A percentile compares a stretch with the other conserved stretches of the same genome.
phyloP scores from a whole-genome alignment of 1,140 invertebrate species.

The Apis cerana region DNA sequence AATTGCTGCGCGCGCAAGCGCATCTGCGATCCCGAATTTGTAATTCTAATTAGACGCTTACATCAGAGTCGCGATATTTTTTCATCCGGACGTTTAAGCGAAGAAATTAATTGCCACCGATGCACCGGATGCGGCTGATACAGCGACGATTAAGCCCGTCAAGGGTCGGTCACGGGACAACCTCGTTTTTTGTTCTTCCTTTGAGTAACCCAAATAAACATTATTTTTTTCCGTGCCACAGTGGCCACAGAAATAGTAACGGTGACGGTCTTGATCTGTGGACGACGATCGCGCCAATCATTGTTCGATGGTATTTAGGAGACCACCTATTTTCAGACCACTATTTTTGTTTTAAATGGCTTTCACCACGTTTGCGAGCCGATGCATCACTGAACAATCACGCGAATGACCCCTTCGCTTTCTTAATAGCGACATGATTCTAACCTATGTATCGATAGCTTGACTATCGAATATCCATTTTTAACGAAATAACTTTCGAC shows the following conservation, averaged over 20 bases:
- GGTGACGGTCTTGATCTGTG: conserved; percentile 31
- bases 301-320: conserved; percentile 60
- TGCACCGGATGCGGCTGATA: conserved; percentile 10
- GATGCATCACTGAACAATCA: conserved; percentile 10
- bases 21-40: background rate
- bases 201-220: conserved; percentile 44
- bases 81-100: background rate
- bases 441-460: background rate
- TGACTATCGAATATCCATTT: background rate
- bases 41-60: conserved; percentile 16
- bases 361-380: conserved; percentile 14
- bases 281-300: conserved; percentile 54
- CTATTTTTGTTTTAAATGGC: conserved; percentile 48
- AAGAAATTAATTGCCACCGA: conserved; percentile 24
- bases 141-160: conserved; percentile 20
- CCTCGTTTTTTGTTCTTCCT: conserved; percentile 24
- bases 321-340: conserved; percentile 49
- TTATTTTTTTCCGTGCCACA: conserved; percentile 46
- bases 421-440: background rate
- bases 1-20: background rate
- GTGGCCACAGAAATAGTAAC: conserved; percentile 51
- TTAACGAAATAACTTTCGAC: no score
- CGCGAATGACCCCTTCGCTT: background rate
- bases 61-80: background rate
- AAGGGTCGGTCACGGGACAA: background rate